A percentile compares a stretch with the other conserved stretches of the same genome.
Conservation (phyloP, 2,797 vertebrate species). For the Clarias laeviceps region DNA sequence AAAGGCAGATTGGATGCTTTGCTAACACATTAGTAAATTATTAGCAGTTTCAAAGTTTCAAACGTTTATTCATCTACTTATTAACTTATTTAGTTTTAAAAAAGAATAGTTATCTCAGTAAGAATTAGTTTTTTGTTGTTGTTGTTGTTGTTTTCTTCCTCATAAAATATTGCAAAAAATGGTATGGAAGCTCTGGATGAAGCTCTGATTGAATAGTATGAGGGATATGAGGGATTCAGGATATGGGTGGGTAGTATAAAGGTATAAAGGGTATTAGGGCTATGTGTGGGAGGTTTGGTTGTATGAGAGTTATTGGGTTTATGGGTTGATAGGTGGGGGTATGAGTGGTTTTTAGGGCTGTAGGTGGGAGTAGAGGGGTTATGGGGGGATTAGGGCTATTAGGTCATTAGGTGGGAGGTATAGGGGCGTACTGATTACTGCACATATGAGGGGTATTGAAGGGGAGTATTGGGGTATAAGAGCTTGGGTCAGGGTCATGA, state of each 20-base stretch:
- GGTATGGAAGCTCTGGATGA: not conserved
- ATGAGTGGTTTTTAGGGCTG: not conserved
- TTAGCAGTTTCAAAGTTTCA: not conserved
- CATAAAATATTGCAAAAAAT: not conserved
- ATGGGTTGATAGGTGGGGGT: not conserved
- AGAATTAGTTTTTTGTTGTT: not conserved
- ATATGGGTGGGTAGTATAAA: not conserved
- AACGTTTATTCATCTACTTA: not conserved
- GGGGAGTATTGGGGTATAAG: no score
- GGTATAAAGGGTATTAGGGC: not conserved
- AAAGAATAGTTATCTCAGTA: not conserved
- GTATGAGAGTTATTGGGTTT: not conserved
- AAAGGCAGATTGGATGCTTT: conserved; percentile 5
- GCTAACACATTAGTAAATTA: not conserved
- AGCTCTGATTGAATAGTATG: not conserved
- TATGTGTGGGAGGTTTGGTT: accelerated
- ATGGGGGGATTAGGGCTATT: not conserved
- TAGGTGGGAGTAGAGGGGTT: not conserved
- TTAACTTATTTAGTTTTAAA: not conserved
- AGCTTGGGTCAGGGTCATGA: no score
- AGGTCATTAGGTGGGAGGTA: not conserved
- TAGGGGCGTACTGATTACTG: not conserved
- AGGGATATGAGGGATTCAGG: not conserved
- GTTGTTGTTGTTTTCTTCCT: not conserved
- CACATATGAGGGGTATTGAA: not conserved